Evolutionary conservation across 2,797 vertebrate species (phyloP).

Genomic region (Emydoidea blandingii): DNA sequence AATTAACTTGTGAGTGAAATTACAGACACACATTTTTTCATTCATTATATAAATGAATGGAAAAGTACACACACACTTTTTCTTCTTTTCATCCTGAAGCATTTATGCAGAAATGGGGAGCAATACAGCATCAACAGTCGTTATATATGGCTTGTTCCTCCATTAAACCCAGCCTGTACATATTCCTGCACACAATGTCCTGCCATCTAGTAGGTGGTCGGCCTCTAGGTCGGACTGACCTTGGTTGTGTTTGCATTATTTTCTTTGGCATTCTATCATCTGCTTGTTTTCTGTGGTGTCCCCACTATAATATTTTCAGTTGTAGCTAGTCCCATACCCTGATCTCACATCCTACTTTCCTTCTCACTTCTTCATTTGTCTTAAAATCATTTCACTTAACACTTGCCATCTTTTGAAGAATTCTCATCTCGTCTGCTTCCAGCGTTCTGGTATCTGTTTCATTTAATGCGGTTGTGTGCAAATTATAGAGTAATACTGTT

Average conservation of each 20-base stretch:
- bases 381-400: not conserved
- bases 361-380: not conserved
- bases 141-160: not conserved
- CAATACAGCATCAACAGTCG: not conserved
- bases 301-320: not conserved
- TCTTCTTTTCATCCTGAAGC: not conserved
- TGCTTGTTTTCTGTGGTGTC: not conserved
- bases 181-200: not conserved
- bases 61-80: not conserved
- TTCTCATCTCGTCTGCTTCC: not conserved
- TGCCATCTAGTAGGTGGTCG: not conserved
- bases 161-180: not conserved
- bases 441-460: not conserved
- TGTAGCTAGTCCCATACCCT: not conserved
- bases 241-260: not conserved
- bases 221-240: not conserved
- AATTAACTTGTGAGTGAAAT: not conserved
- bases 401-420: not conserved
- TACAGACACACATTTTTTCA: not conserved
- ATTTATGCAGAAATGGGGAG: too few relatives aligned
- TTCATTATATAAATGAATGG: not conserved
- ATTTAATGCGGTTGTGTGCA: not conserved
- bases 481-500: not conserved
- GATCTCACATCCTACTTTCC: not conserved
- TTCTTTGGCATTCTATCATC: not conserved